These are phyloP conservation scores for Chionis minor DNA, from an alignment of 2,113 vertebrate genomes.

Conservation along the genomic window DNA sequence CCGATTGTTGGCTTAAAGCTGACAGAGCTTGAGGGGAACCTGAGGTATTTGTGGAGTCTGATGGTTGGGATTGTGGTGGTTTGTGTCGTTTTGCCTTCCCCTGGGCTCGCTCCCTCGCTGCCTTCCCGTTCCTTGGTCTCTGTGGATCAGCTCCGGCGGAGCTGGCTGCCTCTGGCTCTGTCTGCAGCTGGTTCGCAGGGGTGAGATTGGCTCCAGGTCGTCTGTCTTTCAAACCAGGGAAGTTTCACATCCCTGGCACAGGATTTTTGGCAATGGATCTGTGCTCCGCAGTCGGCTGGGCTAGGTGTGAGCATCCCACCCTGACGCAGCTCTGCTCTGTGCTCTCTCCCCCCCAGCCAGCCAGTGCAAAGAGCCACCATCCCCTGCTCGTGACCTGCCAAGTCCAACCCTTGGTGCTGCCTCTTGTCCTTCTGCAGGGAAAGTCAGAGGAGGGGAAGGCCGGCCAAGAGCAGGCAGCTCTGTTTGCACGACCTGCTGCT, in stretches of 20 bases:
- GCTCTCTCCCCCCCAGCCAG: neutral
- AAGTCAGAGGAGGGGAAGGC: neutral
- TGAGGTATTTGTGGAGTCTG: neutral
- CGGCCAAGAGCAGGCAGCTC: neutral
- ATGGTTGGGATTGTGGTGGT: fast-evolving
- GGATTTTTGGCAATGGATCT: neutral
- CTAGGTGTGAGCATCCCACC: neutral
- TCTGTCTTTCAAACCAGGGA: neutral
- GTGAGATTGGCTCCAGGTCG: neutral
- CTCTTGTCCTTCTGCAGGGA: neutral
- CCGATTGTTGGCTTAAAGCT: neutral
- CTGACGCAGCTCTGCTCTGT: neutral
- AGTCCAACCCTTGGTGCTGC: neutral
- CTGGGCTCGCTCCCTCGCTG: neutral
- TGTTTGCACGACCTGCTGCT: neutral
- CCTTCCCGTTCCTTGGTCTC: neutral
- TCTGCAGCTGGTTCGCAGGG: neutral
- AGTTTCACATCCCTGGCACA: neutral
- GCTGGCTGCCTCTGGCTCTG: neutral
- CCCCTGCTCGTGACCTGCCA: neutral
- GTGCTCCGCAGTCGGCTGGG: neutral
- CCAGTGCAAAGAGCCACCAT: neutral
- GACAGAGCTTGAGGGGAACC: neutral
- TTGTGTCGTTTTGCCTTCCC: neutral
- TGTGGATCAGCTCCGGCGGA: neutral